Base-by-base conservation (phyloP, 2,888 invertebrate genomes). In the Parnassius orleans region DNA sequence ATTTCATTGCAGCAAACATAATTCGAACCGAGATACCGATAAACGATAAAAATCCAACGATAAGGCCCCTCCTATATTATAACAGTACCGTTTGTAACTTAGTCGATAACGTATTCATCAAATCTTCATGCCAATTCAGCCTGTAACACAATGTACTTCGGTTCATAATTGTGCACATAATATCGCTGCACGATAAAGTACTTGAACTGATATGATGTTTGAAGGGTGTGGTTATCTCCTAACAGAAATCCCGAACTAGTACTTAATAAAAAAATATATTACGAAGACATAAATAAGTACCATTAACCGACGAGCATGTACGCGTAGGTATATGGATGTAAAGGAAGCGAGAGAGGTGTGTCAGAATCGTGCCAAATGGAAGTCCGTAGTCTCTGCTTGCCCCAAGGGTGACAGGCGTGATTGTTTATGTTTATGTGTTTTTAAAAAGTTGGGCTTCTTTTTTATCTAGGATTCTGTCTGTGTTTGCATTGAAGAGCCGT, bases 151-250 rank as follows among this genome's bases (percentile, higher is more conserved):
- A 33, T 7, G 3, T 1, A 7, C 7, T 52, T 44, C 33, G 44
- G 51, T 33, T 9, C 19, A 61, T 12, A n/a, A 5, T 61, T 55
- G 61, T 47, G 14, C 9, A 42, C 1, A 3, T n/a, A n/a, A 14
- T 43, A 9, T 5, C 46, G 12, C 24, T 2, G 46, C 11, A 11
- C 46, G 55, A 61, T 60, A 60, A 61, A 51, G 44, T 50, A 48
- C 48, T 15, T 33, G 33, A 48, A 50, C 47, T 46, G 61, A 53
- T 61, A 61, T 44, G 7, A 48, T 50, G 47, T 33, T 15, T 42
- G 57, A 48, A 57, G 62, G 62, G 62, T 48, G 62, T 53, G 62
- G 62, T 57, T 24, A 61, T 62, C 61, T 47, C 2, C 5, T 11
- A 3, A 46, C 11, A 3, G 15, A 50, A 41, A 51, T 44, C 44